Conservation (phyloP, 2,113 vertebrate species). For the Gambusia affinis region DNA sequence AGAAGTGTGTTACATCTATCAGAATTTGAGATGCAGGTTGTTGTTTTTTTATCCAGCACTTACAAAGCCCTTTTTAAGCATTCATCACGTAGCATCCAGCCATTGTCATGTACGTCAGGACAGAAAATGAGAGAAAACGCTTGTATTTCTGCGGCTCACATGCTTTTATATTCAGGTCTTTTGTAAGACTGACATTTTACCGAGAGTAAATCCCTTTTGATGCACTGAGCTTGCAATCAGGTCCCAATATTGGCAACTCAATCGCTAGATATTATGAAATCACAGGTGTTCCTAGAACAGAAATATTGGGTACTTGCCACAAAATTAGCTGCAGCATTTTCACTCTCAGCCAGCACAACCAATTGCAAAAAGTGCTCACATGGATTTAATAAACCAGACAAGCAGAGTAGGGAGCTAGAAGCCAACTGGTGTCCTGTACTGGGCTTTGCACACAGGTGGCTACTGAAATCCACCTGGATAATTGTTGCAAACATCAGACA, state of each 20-base stretch:
- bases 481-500: slow-evolving; percentile 45
- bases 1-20: not conserved
- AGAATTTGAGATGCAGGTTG: not conserved
- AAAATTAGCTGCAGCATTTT: slow-evolving; percentile 40
- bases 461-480: slow-evolving; percentile 31
- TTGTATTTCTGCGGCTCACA: slow-evolving; percentile 11
- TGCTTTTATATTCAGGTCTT: slow-evolving; percentile 12
- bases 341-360: slow-evolving; percentile 30
- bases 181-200: slow-evolving; percentile 46
- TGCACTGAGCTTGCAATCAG: slow-evolving; percentile 63
- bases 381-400: slow-evolving; percentile 63
- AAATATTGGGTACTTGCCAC: slow-evolving; percentile 34
- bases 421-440: slow-evolving; percentile 43
- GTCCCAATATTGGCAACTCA: slow-evolving; percentile 43
- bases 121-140: not conserved
- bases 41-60: not conserved
- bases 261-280: slow-evolving; percentile 54
- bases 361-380: slow-evolving; percentile 43
- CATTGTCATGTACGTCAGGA: not conserved
- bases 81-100: not conserved
- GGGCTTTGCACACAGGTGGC: slow-evolving; percentile 16
- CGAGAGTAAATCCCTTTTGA: slow-evolving; percentile 57
- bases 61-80: not conserved
- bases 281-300: slow-evolving; percentile 27
- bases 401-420: slow-evolving; percentile 25